These are phyloP conservation scores for Squalus acanthias DNA, from an alignment of 2,797 vertebrate genomes.

Conservation along the genomic window DNA sequence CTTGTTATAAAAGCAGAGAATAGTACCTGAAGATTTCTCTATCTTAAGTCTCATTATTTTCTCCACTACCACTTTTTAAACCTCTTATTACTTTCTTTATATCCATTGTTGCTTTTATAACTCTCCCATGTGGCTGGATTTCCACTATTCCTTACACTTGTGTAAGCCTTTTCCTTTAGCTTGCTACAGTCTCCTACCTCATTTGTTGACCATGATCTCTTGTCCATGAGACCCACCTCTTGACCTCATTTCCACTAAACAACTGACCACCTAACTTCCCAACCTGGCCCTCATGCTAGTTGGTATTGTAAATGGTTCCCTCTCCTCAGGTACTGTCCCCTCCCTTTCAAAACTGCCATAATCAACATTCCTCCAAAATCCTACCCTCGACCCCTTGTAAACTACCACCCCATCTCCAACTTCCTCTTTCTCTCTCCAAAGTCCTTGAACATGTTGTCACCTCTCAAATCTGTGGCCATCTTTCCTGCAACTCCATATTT, in stretches of 20 bases:
- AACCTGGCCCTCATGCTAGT: background rate
- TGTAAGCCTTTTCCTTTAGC: background rate
- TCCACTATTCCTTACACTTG: background rate
- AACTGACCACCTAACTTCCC: background rate
- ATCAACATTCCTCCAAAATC: background rate
- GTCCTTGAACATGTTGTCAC: too few relatives aligned
- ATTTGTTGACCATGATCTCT: background rate
- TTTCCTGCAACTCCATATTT: too few relatives aligned
- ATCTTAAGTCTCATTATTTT: background rate
- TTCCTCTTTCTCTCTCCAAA: background rate
- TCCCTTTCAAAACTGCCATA: background rate
- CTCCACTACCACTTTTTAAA: background rate
- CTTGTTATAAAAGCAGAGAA: background rate
- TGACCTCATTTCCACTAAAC: background rate
- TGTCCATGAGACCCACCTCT: background rate
- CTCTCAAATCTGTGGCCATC: too few relatives aligned
- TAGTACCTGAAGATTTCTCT: background rate
- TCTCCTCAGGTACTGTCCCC: background rate
- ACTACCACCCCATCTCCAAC: background rate
- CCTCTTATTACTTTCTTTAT: background rate
- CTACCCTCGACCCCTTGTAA: background rate
- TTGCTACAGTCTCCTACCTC: background rate
- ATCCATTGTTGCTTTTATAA: background rate
- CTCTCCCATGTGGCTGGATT: background rate
- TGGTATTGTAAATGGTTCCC: background rate